These are phyloP conservation scores for Lithobates sylvaticus DNA, from an alignment of 2,797 vertebrate genomes.

Conservation along the genomic window DNA sequence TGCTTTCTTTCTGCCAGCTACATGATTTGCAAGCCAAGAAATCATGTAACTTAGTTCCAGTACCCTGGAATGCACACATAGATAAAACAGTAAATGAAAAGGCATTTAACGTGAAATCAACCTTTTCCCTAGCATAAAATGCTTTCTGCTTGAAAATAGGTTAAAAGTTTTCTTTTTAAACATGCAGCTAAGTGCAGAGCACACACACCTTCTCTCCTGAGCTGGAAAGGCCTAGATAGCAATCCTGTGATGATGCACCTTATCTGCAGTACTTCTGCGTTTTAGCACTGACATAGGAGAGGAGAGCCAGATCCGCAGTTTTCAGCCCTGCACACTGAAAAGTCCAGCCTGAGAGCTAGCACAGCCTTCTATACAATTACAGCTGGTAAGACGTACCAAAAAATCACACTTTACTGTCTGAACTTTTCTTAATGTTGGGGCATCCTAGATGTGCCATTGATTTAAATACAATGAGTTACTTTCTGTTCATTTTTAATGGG, in stretches of 20 bases:
- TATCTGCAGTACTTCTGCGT: slow-evolving; percentile 12
- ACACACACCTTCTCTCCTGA: neutral
- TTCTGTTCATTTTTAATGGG: slow-evolving; percentile 67
- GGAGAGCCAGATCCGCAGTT: neutral
- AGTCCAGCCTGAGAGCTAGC: neutral
- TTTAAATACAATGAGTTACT: slow-evolving; percentile 62
- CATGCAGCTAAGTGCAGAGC: neutral
- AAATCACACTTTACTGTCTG: neutral
- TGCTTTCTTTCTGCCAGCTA: neutral
- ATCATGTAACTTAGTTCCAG: neutral
- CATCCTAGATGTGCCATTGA: slow-evolving; percentile 37
- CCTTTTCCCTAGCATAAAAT: neutral
- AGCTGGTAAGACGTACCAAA: neutral
- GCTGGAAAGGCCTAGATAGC: neutral
- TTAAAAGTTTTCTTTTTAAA: neutral
- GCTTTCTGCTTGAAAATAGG: neutral
- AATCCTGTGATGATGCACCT: neutral
- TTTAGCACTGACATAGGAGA: neutral
- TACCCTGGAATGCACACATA: neutral
- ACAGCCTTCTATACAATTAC: neutral
- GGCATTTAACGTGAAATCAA: neutral
- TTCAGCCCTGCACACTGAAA: neutral
- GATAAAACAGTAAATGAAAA: neutral
- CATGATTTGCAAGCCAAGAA: neutral
- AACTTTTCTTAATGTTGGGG: neutral